Conservation (phyloP, 1,140 invertebrate species). For the Dreissena rostriformis region DNA sequence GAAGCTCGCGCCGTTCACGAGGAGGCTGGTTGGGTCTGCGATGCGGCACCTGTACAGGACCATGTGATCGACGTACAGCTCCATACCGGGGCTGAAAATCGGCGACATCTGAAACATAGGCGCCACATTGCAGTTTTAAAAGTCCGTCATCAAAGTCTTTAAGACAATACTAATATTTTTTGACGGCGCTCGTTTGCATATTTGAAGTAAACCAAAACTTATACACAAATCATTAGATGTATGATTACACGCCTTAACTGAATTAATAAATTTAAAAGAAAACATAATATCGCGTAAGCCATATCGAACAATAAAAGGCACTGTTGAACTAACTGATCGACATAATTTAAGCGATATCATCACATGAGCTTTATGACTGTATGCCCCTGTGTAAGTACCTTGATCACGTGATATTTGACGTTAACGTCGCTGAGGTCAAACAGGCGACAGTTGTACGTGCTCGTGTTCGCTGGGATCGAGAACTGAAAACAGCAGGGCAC, state of each 20-base stretch:
- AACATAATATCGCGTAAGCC: no score
- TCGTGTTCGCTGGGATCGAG: background rate
- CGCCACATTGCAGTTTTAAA: background rate
- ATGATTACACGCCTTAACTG: no score
- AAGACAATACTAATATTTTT: no score
- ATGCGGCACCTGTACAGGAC: constrained; percentile 27
- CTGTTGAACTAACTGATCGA: no score
- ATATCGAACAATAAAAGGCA: no score
- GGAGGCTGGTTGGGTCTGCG: background rate
- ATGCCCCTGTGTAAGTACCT: constrained; percentile 11
- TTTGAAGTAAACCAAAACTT: no score
- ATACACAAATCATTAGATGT: no score
- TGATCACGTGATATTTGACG: constrained; percentile 39
- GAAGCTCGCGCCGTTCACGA: constrained; percentile 20
- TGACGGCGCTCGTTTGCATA: no score
- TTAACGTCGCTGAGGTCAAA: constrained; percentile 14
- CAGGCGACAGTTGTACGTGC: constrained; percentile 17
- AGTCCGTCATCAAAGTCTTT: background rate
- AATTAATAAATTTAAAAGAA: no score
- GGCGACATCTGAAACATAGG: background rate
- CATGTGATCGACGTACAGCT: constrained; percentile 28
- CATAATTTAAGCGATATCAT: no score
- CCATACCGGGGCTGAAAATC: constrained; percentile 7
- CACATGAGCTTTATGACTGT: background rate
- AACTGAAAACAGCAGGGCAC: constrained; percentile 15